phyloP scores from a whole-genome alignment of 2,888 invertebrate genomes.

The Lithophane socia region DNA sequence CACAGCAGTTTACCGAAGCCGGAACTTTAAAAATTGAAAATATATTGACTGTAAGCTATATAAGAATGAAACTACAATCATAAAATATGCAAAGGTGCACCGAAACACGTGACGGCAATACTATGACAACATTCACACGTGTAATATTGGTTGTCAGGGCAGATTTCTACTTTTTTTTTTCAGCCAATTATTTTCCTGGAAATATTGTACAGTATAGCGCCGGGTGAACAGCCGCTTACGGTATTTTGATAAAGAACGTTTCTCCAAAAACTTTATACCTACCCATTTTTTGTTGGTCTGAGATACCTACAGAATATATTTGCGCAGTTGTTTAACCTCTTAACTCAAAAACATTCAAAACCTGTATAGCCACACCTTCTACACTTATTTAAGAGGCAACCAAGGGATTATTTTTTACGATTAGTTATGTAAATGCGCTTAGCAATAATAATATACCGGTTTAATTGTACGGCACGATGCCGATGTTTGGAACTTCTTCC shows the following conservation, averaged over 20 bases:
- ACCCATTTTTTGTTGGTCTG: too few relatives aligned
- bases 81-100: neutral
- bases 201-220: neutral
- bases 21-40: neutral
- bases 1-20: neutral
- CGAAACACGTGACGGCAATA: neutral
- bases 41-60: neutral
- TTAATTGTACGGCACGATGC: neutral
- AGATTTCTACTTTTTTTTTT: neutral
- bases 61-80: neutral
- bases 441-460: neutral
- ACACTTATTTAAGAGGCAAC: neutral
- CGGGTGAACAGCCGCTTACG: neutral
- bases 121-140: neutral
- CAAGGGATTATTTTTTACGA: neutral
- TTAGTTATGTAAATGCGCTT: neutral
- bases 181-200: neutral
- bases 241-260: neutral
- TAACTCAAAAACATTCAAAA: neutral
- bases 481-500: neutral
- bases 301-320: neutral
- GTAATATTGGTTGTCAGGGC: neutral
- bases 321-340: neutral
- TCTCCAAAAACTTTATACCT: neutral
- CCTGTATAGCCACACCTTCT: neutral